Evolutionary conservation across 2,113 vertebrate genomes (phyloP), one percentile per base, ranked within the genome.

Genomic region (Carlito syrichta): DNA sequence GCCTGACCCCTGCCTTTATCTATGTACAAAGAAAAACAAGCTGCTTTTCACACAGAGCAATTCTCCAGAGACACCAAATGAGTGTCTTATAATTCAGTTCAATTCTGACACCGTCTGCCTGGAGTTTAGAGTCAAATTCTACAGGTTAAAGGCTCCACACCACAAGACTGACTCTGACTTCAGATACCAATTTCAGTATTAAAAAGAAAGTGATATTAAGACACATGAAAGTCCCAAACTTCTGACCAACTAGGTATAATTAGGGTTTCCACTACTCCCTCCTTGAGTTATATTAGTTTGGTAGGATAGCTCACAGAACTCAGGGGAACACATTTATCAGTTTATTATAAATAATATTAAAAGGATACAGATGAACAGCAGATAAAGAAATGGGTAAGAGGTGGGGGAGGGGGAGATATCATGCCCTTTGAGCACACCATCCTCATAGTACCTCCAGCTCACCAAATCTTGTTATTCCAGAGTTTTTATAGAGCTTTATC

Each of bases 391-490:
- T 19, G 54, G 25, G 7, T 35, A 22, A 2, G 62, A 1, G 32
- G 22, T 12, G 62, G 35, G 23, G 22, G n/a, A n/a, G n/a, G n/a
- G n/a, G n/a, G n/a, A n/a, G n/a, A n/a, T n/a, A n/a, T n/a, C 13
- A 1, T 8, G 19, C 25, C 27, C 14, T 38, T 14, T 12, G 40
- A 45, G 22, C 5, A 6, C 7, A 14, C 10, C 10, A 1, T 10
- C 23, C 13, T n/a, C 38, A 66, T 27, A 8, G 6, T 40, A 38
- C 40, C 73, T 22, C 19, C 54, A 63, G 10, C 63, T 16, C 9
- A 0, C 38, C 8, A 56, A 16, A 3, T 43, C 14, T 58, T 69
- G 16, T 16, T 17, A 11, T 50, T 48, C 14, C 4, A 20, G 74
- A 16, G 32, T 32, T 86, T 50, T 58, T 8, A 50, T 40, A 63